phyloP scores from a whole-genome alignment of 1,140 invertebrate species.

The Gryon sp. region DNA sequence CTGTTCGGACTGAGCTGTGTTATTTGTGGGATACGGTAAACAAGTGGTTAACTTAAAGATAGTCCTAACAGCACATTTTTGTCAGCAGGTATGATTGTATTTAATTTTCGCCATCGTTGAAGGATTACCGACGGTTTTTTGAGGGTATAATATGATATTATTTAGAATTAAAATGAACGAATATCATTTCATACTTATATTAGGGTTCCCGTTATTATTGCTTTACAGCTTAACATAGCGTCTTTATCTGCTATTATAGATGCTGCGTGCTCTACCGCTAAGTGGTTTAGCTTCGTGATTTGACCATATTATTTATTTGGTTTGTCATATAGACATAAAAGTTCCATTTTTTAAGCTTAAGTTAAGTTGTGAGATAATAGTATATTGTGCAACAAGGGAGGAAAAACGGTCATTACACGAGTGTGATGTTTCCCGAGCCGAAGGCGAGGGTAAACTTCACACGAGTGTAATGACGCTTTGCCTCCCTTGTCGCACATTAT shows the following conservation, averaged over 20 bases:
- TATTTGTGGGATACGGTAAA: conserved; percentile 26
- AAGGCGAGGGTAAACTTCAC: too few relatives aligned
- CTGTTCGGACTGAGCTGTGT: neutral
- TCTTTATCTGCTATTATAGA: conserved; percentile 35
- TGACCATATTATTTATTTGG: conserved; percentile 18
- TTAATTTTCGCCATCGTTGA: conserved; percentile 17
- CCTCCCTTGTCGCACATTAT: too few relatives aligned
- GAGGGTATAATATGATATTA: conserved; percentile 36
- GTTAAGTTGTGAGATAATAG: too few relatives aligned
- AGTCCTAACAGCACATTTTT: conserved; percentile 8
- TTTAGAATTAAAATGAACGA: conserved; percentile 11
- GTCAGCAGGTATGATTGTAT: conserved; percentile 26
- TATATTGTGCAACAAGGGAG: too few relatives aligned
- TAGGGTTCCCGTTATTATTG: conserved; percentile 23
- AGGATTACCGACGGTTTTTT: conserved; percentile 20
- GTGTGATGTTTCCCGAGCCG: too few relatives aligned
- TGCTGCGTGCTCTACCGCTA: conserved; percentile 1
- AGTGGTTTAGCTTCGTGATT: conserved; percentile 30
- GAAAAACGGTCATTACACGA: too few relatives aligned
- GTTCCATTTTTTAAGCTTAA: neutral
- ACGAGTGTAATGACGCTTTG: too few relatives aligned
- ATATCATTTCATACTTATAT: conserved; percentile 38
- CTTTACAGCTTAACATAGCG: neutral
- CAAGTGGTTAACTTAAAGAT: conserved; percentile 6
- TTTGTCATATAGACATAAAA: neutral